These are phyloP conservation scores for Paragorgia papillata DNA, from an alignment of 92 coral and sea anemone genomes.

Conservation along the genomic window DNA sequence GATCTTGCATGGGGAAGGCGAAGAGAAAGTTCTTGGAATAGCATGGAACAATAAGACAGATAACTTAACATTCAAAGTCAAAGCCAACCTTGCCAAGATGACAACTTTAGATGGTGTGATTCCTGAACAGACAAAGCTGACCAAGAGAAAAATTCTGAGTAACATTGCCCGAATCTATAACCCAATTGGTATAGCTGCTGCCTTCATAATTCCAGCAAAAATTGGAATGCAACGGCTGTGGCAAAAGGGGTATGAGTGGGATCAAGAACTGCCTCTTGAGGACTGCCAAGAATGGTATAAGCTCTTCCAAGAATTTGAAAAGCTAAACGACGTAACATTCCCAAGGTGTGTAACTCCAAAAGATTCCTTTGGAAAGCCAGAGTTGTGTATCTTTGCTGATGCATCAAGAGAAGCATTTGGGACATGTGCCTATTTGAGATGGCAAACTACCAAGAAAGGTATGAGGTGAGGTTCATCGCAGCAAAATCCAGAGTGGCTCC, in stretches of 20 bases:
- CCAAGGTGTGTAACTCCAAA: slow-evolving; percentile 50
- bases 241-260: slow-evolving; percentile 38
- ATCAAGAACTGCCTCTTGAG: slow-evolving; percentile 32
- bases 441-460: slow-evolving; percentile 3
- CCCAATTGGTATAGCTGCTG: slow-evolving; percentile 30
- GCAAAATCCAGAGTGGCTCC: slow-evolving; percentile 49
- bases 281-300: slow-evolving; percentile 32
- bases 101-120: background rate
- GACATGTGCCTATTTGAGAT: slow-evolving; percentile 30
- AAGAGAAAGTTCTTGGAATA: slow-evolving; percentile 32
- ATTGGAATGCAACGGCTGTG: slow-evolving; percentile 41
- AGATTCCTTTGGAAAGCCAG: slow-evolving; percentile 32
- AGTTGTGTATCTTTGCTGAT: slow-evolving; percentile 40
- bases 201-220: slow-evolving; percentile 17
- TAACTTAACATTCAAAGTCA: slow-evolving; percentile 22
- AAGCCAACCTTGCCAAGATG: background rate
- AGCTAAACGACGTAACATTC: slow-evolving; percentile 37
- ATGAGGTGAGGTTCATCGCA: slow-evolving; percentile 33
- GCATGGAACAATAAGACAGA: slow-evolving; percentile 31
- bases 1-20: background rate
- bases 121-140: slow-evolving; percentile 15
- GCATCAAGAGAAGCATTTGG: slow-evolving; percentile 35
- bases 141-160: slow-evolving; percentile 46
- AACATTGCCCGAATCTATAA: slow-evolving; percentile 36
- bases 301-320: slow-evolving; percentile 54